These are phyloP conservation scores for Rotaria magnacalcarata DNA, from an alignment of 2,888 invertebrate genomes.

Conservation along the genomic window DNA sequence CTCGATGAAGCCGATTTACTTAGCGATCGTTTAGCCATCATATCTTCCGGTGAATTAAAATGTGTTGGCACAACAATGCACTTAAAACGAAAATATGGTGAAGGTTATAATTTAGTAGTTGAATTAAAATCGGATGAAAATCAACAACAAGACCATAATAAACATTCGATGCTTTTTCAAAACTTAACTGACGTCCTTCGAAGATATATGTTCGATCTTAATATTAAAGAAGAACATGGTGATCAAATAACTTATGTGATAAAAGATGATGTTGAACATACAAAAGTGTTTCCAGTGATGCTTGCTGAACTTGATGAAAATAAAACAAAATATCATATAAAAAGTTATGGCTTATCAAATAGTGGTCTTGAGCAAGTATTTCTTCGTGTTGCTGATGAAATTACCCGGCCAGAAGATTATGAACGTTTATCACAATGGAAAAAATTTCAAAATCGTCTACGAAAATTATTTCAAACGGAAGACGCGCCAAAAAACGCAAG, in stretches of 20 bases:
- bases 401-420: constrained; percentile 7
- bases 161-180: not conserved
- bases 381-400: constrained; percentile 24
- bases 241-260: constrained; percentile 4
- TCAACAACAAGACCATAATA: not conserved
- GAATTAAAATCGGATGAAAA: constrained; percentile 51
- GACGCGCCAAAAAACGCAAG: not conserved
- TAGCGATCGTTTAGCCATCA: constrained; percentile 62
- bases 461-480: not conserved
- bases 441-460: not conserved
- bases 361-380: constrained; percentile 34
- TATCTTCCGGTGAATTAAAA: constrained; percentile 59
- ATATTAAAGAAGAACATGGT: constrained; percentile 10
- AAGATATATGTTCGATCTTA: not conserved
- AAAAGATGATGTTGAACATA: not conserved
- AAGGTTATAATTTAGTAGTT: constrained; percentile 62
- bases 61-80: constrained; percentile 61
- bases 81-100: constrained; percentile 65
- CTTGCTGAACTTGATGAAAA: not conserved
- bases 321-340: not conserved
- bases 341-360: constrained; percentile 20
- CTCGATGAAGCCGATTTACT: constrained; percentile 64
- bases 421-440: not conserved
- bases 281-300: not conserved
- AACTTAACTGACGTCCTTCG: constrained; percentile 26